Base-by-base conservation (phyloP, 2,888 invertebrate genomes). In the Matsumyia berberina region DNA sequence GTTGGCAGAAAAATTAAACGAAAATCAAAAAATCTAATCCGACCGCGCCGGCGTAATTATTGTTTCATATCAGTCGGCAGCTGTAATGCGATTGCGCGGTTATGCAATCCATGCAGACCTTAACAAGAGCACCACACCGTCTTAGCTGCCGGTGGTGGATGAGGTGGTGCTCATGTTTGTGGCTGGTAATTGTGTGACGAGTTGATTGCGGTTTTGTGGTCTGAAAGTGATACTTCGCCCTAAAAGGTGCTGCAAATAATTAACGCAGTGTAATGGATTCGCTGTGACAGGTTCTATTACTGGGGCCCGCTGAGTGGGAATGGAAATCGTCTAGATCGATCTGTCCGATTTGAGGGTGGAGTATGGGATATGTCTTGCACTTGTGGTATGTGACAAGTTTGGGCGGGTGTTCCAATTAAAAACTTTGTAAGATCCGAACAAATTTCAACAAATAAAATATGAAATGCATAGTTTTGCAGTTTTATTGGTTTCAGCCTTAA, bases 191-290 rank as follows among this genome's bases (percentile, higher is more conserved):
- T 77, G 82, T 67, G 82, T 67, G 82, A 78, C 82, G 82, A 78
- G 67, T 78, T 66, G 78, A 78, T 72, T 79, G 83, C 83, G 74
- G 83, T 78, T 57, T 24, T 66, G 83, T 42, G 72, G 79, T 58
- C 4, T 74, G 79, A 64, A 79, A 79, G 69, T 74, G 83, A 85
- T 79, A 85, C 83, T 85, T 78, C 83, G 70, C 83, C 83, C 83
- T 85, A 85, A 79, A 85, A 85, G 83, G 83, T 85, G 83, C 79
- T 85, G 74, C 69, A 79, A 85, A 79, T 85, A 69, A 85, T 85
- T 85, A 85, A 85, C 83, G 70, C 83, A 66, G 51, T 69, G 79
- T 74, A 79, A 85, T 85, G 83, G 83, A 85, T 74, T 62, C 69
- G 64, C 57, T 64, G 15, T 85, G 83, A 85, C 83, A 74, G 74